Base-by-base conservation (phyloP, 1,140 invertebrate genomes). In the Hypsibius dujardini region DNA sequence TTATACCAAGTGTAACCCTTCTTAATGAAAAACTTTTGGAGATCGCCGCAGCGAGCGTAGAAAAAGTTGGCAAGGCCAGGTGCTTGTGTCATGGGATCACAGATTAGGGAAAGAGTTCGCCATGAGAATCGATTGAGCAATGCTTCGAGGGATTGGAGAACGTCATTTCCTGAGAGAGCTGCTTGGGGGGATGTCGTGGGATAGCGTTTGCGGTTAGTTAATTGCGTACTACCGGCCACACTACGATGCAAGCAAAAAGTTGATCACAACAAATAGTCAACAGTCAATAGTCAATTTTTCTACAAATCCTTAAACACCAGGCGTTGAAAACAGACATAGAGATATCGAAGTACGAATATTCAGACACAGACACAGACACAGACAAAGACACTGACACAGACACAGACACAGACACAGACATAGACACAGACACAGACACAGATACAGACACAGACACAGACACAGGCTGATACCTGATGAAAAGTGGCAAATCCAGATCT, bases 401-500 rank as follows among this genome's bases (percentile, higher is more conserved):
- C n/a, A n/a, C n/a, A n/a, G n/a, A n/a, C n/a, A n/a, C n/a, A n/a
- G n/a, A n/a, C n/a, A n/a, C n/a, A n/a, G n/a, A n/a, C n/a, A n/a
- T n/a, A n/a, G n/a, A n/a, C n/a, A n/a, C n/a, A n/a, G n/a, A n/a
- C n/a, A n/a, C n/a, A n/a, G n/a, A n/a, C n/a, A n/a, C n/a, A n/a
- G n/a, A n/a, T n/a, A n/a, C n/a, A n/a, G n/a, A n/a, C n/a, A n/a
- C n/a, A n/a, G n/a, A n/a, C n/a, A n/a, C n/a, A n/a, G n/a, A n/a
- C n/a, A n/a, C n/a, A n/a, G n/a, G n/a, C n/a, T n/a, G n/a, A n/a
- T 42, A 67, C 62, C 62, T 67, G 7, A 42, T 42, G 7, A 67
- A 42, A 67, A 67, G 42, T 42, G 62, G 62, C 62, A 67, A 42
- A 67, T 67, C 62, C 3, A 67, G 42, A 12, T 67, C 62, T 67